These are phyloP conservation scores for Panzeria rudis DNA, from an alignment of 2,888 invertebrate genomes.

Conservation along the genomic window DNA sequence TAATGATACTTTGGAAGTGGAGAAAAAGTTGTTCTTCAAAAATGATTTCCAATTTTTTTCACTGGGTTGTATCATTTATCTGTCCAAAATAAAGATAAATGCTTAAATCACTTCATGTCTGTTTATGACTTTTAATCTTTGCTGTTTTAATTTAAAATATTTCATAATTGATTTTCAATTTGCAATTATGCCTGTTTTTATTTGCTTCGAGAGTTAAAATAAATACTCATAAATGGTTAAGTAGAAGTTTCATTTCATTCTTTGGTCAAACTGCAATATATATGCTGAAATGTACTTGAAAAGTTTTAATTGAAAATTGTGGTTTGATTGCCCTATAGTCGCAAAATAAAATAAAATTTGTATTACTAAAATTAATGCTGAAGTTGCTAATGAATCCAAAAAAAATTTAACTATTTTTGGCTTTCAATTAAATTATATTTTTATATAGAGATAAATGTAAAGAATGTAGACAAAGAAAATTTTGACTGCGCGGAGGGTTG, in stretches of 20 bases:
- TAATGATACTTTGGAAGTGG: too few species aligned
- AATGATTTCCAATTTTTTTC: too few species aligned
- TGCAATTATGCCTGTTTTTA: not conserved
- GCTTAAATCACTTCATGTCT: not conserved
- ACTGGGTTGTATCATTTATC: too few species aligned
- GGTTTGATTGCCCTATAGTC: not conserved
- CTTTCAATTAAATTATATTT: too few species aligned
- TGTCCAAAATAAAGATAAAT: not conserved
- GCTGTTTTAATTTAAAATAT: not conserved
- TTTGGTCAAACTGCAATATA: not conserved
- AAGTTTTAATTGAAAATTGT: conserved; percentile 11
- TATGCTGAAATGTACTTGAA: not conserved
- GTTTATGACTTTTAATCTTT: not conserved
- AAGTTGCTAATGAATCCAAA: too few species aligned
- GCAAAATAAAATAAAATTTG: not conserved
- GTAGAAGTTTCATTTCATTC: not conserved
- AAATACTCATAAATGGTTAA: not conserved
- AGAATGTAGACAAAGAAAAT: too few species aligned
- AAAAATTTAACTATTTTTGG: too few species aligned
- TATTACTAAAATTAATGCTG: too few species aligned
- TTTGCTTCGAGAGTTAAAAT: not conserved
- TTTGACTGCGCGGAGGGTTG: too few species aligned
- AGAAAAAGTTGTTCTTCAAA: too few species aligned
- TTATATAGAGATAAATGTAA: too few species aligned
- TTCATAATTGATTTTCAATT: not conserved